Percentiles rank a stretch among this genome's conserved stretches.
Evolutionary conservation across 2,113 vertebrate species (phyloP).

Genomic region (Stercorarius parasiticus): DNA sequence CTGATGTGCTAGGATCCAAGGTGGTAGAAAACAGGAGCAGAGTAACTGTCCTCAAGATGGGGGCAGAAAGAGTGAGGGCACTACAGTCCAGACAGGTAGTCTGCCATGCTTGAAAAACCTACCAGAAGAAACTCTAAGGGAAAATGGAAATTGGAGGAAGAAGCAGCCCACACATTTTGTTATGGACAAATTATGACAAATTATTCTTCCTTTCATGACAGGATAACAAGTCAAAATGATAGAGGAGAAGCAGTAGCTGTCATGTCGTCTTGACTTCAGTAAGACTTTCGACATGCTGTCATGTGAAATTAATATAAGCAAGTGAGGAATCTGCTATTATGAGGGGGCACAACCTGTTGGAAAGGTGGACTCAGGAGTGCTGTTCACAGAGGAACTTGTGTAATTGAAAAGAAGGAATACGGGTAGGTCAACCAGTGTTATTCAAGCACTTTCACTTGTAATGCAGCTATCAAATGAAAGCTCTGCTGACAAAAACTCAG

Average conservation of each 20-base stretch:
- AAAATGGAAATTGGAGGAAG: background rate
- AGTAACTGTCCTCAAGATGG: background rate
- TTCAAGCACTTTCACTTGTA: background rate
- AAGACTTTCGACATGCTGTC: background rate
- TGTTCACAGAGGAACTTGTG: rapidly evolving
- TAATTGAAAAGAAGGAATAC: background rate
- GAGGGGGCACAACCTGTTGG: background rate
- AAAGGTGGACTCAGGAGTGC: background rate
- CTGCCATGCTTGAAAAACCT: background rate
- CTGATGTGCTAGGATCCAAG: background rate
- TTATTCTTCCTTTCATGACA: background rate
- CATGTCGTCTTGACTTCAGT: background rate
- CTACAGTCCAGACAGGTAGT: background rate
- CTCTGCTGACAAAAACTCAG: background rate
- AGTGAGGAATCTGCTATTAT: background rate
- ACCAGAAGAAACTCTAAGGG: background rate
- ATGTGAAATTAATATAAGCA: background rate
- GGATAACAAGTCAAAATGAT: background rate
- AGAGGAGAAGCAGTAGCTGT: background rate
- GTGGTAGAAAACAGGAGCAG: background rate
- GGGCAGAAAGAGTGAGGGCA: background rate
- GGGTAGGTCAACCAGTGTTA: background rate
- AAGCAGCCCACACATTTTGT: background rate
- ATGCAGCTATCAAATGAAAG: background rate
- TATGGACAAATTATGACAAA: background rate